phyloP scores from a whole-genome alignment of 2,888 invertebrate species.

The Melieria picta region DNA sequence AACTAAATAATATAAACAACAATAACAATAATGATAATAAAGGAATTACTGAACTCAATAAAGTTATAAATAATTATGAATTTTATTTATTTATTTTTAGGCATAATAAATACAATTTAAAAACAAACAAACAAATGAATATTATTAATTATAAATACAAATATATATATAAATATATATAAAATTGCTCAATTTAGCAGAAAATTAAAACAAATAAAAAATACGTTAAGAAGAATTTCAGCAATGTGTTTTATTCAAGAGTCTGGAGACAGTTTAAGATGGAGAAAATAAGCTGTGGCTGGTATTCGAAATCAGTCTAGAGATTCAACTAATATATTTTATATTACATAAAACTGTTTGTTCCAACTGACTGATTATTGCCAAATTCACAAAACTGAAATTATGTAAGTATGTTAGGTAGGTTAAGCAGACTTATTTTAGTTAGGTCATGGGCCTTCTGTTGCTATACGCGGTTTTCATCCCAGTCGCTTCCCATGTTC shows the following conservation, averaged over 20 bases:
- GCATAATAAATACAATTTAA: slow-evolving; percentile 44
- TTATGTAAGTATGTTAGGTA: no score
- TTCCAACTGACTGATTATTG: no score
- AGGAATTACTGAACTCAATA: slow-evolving; percentile 16
- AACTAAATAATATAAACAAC: background rate
- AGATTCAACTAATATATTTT: no score
- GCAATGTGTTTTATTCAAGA: slow-evolving; percentile 10
- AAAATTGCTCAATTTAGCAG: slow-evolving; percentile 66
- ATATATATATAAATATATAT: slow-evolving; percentile 33
- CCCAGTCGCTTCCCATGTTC: no score
- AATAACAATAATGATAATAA: slow-evolving; percentile 11
- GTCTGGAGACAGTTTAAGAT: background rate
- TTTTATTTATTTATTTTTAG: slow-evolving; percentile 56
- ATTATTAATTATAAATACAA: slow-evolving; percentile 44
- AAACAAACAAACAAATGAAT: slow-evolving; percentile 43
- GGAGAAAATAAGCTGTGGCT: background rate
- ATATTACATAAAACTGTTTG: no score
- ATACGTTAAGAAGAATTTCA: slow-evolving; percentile 60
- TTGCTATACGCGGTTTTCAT: no score
- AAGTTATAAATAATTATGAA: slow-evolving; percentile 42
- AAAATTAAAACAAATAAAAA: slow-evolving; percentile 57
- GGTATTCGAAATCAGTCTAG: background rate
- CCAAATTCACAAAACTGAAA: no score
- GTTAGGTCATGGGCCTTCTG: no score
- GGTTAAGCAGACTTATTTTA: no score